Evolutionary conservation across 2,888 invertebrate species (phyloP), one percentile per base, ranked within the genome.

Genomic region (Aproaerema taeniolella): DNA sequence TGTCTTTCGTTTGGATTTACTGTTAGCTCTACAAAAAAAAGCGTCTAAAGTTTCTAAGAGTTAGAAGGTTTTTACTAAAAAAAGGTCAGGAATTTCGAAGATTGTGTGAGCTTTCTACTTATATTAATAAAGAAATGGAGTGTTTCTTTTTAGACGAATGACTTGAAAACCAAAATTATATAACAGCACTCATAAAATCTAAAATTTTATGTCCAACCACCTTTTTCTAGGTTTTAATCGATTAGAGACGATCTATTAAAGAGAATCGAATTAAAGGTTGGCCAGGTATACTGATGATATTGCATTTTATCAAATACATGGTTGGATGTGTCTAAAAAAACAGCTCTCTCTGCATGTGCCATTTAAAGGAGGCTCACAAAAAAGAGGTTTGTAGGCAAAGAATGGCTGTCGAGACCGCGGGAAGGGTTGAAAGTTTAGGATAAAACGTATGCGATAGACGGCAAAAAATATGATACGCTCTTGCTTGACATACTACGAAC

Each of bases 241-340:
- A 81, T 83, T 83, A 75, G 60, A 61, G 57, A 70, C 70, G 74
- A 72, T 67, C 69, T 75, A 79, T 81, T 81, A 80, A 76, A 73
- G 4, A 74, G 65, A 70, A 78, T 61, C 69, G 65, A 56, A 59
- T 66, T 49, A 58, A 59, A 66, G 61, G 63, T 55, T 64, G 63
- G 63, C 66, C 83, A 85, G 85, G 83, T 85, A 85, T 68, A 50
- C 63, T 71, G 75, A 77, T 83, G 86, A 86, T 79, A 78, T 72
- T 81, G 85, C 82, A 60, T 83, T 83, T 82, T 82, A 78, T 69
- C 67, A 63, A 61, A 73, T 64, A 67, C n/a, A n/a, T 9, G 65
- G 64, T 67, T 50, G 61, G 62, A 59, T 57, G 55, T 49, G 46
- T 49, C 53, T 68, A 80, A 81, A 82, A n/a, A 81, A 73, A 69